Percentiles rank a stretch among this genome's conserved stretches.
These are phyloP conservation scores for Clarias laeviceps DNA, from an alignment of 2,797 vertebrate species.

Conservation along the genomic window DNA sequence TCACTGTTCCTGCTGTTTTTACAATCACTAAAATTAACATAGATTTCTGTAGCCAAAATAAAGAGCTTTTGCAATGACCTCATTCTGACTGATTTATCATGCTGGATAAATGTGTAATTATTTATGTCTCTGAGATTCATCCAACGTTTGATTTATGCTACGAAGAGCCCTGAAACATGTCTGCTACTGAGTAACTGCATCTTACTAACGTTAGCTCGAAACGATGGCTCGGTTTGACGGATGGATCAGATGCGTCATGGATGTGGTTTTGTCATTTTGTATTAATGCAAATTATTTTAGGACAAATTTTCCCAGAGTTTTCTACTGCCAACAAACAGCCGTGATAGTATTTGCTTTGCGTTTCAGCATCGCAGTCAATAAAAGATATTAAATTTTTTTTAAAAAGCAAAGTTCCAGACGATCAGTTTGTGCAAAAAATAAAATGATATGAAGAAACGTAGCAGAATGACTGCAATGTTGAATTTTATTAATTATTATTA, in stretches of 20 bases:
- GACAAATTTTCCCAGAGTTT: not conserved
- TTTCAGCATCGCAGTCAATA: not conserved
- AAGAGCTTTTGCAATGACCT: conserved; percentile 1
- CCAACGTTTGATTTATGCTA: not conserved
- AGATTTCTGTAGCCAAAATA: conserved; percentile 10
- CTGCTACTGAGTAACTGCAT: not conserved
- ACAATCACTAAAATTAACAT: not conserved
- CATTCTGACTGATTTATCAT: not conserved
- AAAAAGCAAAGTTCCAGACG: not conserved
- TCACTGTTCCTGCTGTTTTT: conserved; percentile 21
- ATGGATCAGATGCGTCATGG: not conserved
- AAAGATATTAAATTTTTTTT: not conserved
- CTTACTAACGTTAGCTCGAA: not conserved
- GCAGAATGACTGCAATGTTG: not conserved
- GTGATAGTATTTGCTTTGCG: not conserved
- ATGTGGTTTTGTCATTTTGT: not conserved
- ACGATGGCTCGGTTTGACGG: not conserved
- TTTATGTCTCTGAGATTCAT: not conserved
- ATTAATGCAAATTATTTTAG: not conserved
- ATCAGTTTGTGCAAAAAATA: not conserved
- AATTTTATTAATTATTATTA: not conserved
- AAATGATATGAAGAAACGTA: not conserved
- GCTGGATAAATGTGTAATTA: not conserved
- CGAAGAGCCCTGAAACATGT: not conserved
- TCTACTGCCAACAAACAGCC: not conserved